Base-by-base conservation (phyloP, 1,140 invertebrate species). In the Galleria mellonella region DNA sequence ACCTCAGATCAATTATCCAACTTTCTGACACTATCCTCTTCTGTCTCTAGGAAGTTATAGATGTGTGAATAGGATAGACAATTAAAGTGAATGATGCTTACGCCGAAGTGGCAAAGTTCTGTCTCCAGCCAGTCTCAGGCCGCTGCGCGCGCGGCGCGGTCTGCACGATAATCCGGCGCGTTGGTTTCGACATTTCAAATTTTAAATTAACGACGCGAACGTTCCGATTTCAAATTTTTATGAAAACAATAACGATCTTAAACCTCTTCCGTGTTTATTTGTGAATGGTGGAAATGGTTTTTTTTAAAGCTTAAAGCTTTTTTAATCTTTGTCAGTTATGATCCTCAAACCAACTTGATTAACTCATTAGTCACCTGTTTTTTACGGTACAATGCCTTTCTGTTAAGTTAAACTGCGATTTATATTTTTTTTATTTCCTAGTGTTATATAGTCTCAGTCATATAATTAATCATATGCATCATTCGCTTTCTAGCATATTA, bases 91-190 rank as follows among this genome's bases (percentile, higher is more conserved):
- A 60, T 72, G 64, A 69, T 69, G 69, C 56, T 51, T 62, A 37
- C 38, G 48, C 53, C 41, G 42, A 39, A 40, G 48, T 32, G 32
- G 42, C 42, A 23, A 23, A 32, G 33, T n/a, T 55, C 44, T 51
- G 76, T 67, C 81, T 84, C 81, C 77, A 62, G 64, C 49, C 71
- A 82, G 81, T 84, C 81, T 83, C 74, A 51, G 46, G 47, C 51
- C 49, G 74, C 37, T 51, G 81, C 77, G 81, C 74, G 61, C 50
- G 74, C 72, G 74, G 64, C 71, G 75, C 66, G 62, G 67, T 61
- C 63, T 61, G 63, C 71, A 64, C 67, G 62, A 31, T 32, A 11
- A 14, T 30, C 5, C 31, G 15, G 15, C 36, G 46, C 50, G 41
- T 51, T 28, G 6, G 14, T 50, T 62, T 47, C 47, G 41, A 62